Base-by-base conservation (phyloP, 1,140 invertebrate genomes). In the Euwallacea similis region DNA sequence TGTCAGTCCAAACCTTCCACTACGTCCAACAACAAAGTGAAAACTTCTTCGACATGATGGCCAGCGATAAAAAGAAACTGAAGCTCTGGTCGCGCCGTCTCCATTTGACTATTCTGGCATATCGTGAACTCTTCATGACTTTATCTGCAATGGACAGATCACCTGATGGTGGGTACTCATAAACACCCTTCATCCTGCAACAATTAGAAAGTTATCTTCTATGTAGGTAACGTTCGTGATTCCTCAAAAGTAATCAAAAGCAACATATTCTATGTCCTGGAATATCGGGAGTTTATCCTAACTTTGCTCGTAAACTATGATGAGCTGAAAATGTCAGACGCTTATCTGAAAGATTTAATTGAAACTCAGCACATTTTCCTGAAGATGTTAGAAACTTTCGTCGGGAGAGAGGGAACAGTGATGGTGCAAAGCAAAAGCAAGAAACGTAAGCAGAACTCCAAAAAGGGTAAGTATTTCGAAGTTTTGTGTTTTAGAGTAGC, bases 1-100 rank as follows among this genome's bases (percentile, higher is more conserved):
- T 97, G 86, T 91, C 91, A n/a, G 89, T 94, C 0, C 88, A 91
- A 67, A 89, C 90, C 70, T 98, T 98, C 82, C 95, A 98, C 82
- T 94, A 94, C 80, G 90, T 98, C 6, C 95, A 98, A 84, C 92
- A 92, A 75, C 90, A 96, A 82, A 88, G 98, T 84, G 93, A 96
- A 78, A 89, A 89, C 72, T 96, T 93, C 81, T 90, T 91, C 79
- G 95, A 97, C 78, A 93, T 93, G 88, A 92, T 97, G 78, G 69
- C 78, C 76, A 87, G 88, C 7, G 94, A 97, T 76, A 97, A 97
- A 81, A 95, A 93, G 78, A 95, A 94, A 80, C 87, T 88, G 63
- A 82, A 86, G 11, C 79, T 89, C 21, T 98, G 95, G 96, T 91
- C 92, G 9, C 86, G 88, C 76, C 86, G 94, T 75, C 85, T 97